Conservation (phyloP, 2,797 vertebrate genomes). For the Danio tinwini region DNA sequence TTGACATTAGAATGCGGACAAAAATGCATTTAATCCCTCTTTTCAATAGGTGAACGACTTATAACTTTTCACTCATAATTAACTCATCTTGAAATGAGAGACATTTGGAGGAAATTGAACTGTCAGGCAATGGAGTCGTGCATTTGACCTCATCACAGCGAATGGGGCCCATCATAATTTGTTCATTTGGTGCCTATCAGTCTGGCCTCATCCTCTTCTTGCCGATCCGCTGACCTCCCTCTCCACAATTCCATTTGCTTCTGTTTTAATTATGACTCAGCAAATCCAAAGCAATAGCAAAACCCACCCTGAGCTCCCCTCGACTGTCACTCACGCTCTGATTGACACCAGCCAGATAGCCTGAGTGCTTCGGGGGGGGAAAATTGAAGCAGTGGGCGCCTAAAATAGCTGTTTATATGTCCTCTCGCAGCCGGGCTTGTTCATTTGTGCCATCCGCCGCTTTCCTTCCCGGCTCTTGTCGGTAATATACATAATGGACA, state of each 20-base stretch:
- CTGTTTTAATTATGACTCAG: conserved; percentile 95
- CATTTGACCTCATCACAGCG: conserved; percentile 99
- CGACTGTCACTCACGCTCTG: conserved; percentile 91
- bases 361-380: conserved; percentile 60
- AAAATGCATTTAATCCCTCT: conserved; percentile 84
- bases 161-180: conserved; percentile 99
- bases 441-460: conserved; percentile 31
- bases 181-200: conserved; percentile 99
- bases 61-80: conserved; percentile 99
- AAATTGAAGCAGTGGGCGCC: conserved; percentile 79
- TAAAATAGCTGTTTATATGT: conserved; percentile 58
- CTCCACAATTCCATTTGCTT: conserved; percentile 94
- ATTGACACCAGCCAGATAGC: conserved; percentile 93
- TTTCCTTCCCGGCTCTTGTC: conserved; percentile 46
- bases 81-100: conserved; percentile 98
- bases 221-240: conserved; percentile 92
- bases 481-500: conserved; percentile 59
- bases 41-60: conserved; percentile 92
- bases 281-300: conserved; percentile 92
- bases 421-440: conserved; percentile 48
- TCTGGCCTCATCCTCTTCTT: conserved; percentile 92
- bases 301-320: conserved; percentile 91
- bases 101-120: conserved; percentile 99
- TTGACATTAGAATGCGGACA: conserved; percentile 95
- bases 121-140: conserved; percentile 99